Evolutionary conservation across 1,140 invertebrate species (phyloP).

Genomic region (Tetramorium parvispinum): DNA sequence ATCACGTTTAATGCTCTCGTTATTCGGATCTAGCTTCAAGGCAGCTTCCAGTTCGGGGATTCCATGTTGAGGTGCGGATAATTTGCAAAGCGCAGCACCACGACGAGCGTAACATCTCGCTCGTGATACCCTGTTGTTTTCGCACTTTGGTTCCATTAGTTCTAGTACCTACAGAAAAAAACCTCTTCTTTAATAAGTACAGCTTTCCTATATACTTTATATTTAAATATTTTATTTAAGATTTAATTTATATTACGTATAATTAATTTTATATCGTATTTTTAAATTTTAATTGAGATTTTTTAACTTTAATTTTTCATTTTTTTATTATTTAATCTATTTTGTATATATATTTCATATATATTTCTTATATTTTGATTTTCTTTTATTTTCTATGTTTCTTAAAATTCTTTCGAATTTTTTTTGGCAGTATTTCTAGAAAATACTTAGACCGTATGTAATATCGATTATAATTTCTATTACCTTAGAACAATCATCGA

Average conservation of each 20-base stretch:
- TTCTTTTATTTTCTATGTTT: neutral
- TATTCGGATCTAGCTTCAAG: conserved; percentile 87
- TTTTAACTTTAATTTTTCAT: neutral
- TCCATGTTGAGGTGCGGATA: conserved; percentile 90
- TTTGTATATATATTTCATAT: neutral
- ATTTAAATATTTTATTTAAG: neutral
- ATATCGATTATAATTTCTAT: conserved; percentile 6
- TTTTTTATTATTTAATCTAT: neutral
- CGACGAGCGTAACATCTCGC: conserved; percentile 90
- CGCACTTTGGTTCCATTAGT: conserved; percentile 90
- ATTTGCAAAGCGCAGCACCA: conserved; percentile 90
- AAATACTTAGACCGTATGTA: neutral
- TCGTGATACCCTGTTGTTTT: conserved; percentile 89
- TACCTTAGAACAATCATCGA: conserved; percentile 88
- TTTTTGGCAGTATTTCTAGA: neutral
- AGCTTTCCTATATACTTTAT: neutral
- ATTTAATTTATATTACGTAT: neutral
- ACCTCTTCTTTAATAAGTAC: neutral
- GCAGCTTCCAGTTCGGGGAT: conserved; percentile 91
- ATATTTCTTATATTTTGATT: neutral
- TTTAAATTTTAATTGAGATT: neutral
- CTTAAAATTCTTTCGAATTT: neutral
- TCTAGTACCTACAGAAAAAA: conserved; percentile 89
- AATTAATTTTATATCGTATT: neutral
- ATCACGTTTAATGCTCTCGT: conserved; percentile 85